Evolutionary conservation across 2,888 invertebrate species (phyloP), one percentile per base, ranked within the genome.

Genomic region (Hydroisotoma schaefferi): DNA sequence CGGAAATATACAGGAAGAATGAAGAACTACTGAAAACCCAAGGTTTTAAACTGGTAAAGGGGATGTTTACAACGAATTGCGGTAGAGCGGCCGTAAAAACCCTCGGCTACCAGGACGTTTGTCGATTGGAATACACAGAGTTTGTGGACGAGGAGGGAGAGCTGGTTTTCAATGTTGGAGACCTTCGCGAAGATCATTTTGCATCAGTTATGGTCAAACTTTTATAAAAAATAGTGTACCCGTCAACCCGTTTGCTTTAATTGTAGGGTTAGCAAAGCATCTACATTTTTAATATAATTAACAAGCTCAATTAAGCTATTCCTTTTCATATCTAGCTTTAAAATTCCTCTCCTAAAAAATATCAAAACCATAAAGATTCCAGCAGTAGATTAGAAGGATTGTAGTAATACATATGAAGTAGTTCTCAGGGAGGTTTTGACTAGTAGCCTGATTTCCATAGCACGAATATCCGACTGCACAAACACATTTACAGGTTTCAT

Each of bases 21-120:
- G 27, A 65, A 23, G 54, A 65, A 27, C 65, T 68, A 49, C 43
- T 68, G 20, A 52, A 47, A 27, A 65, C 65, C 15, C 55, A 59
- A 51, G 70, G 70, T 33, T 68, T 65, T 48, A 63, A 64, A 38
- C 40, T 68, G 28, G 65, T 61, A 6, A 67, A 65, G 55, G 59
- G 61, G 8, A 46, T 65, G 2, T 59, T 57, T 20, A 64, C 69
- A 1, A 67, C 63, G 56, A 68, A 67, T 0, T 67, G 56, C 37
- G 64, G 68, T 5, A 54, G 68, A 40, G 47, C 40, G 0, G 63
- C 61, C 1, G 67, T 55, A 0, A 18, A 60, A 44, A 40, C 4
- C 5, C 46, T 60, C 6, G 70, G 68, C 0, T 70, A 67, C 28
- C 52, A 59, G 27, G 63, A 70, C 57, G 57, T 67, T 4, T 61